These are phyloP conservation scores for Callosobruchus maculatus DNA, from an alignment of 2,888 invertebrate genomes.

Conservation along the genomic window DNA sequence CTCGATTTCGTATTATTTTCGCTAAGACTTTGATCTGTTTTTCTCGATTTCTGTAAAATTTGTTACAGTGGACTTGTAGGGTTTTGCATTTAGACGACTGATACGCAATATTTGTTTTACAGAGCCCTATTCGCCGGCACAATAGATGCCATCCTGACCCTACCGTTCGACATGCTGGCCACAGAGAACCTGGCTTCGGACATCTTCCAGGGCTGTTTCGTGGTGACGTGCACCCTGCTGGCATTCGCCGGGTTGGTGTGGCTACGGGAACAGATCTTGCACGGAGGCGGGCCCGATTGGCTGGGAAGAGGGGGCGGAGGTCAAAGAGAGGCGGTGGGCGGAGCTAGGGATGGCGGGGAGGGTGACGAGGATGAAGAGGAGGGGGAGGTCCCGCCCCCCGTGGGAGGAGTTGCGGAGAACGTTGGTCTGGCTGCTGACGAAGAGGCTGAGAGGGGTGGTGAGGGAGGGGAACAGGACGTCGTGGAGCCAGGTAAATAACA, in stretches of 20 bases:
- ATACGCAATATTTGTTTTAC: background rate
- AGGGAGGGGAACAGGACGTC: conserved; percentile 13
- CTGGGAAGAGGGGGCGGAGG: conserved; percentile 60
- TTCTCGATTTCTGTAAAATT: too few relatives aligned
- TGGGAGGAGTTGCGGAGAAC: conserved; percentile 33
- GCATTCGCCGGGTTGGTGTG: conserved; percentile 97
- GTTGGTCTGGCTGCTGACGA: conserved; percentile 34
- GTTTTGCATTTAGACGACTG: background rate
- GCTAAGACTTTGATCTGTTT: too few relatives aligned
- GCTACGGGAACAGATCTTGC: conserved; percentile 95
- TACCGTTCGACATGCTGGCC: conserved; percentile 89
- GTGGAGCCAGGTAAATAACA: background rate
- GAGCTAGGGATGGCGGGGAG: conserved; percentile 46
- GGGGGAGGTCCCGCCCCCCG: conserved; percentile 20
- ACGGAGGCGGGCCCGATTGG: conserved; percentile 97
- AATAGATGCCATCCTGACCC: conserved; percentile 77
- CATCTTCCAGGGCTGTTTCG: conserved; percentile 94
- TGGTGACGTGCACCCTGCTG: conserved; percentile 92
- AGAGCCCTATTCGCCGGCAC: conserved; percentile 89
- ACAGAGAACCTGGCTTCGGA: conserved; percentile 91
- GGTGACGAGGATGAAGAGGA: conserved; percentile 37
- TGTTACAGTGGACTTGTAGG: too few relatives aligned
- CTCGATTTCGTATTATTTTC: too few relatives aligned
- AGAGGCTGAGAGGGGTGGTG: conserved; percentile 38
- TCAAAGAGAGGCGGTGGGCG: background rate